Evolutionary conservation across 2,797 vertebrate genomes (phyloP).

Genomic region (Protonibea diacanthus): DNA sequence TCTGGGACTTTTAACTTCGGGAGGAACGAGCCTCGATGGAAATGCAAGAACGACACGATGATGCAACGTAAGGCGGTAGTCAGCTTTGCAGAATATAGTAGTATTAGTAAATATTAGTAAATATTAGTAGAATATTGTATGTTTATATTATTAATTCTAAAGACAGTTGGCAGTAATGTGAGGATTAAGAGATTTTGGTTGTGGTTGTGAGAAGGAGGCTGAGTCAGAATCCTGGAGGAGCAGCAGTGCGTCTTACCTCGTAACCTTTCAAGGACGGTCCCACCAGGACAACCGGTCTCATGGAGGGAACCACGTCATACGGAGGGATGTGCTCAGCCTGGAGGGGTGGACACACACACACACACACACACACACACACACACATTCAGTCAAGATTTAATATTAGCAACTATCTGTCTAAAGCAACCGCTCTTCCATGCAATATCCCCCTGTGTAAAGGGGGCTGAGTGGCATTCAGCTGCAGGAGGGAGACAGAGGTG

Average conservation of each 20-base stretch:
- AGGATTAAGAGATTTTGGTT: background rate
- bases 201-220: slow-evolving; percentile 2
- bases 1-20: background rate
- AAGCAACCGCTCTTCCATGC: background rate
- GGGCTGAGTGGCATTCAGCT: no score
- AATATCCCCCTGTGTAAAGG: background rate
- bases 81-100: no score
- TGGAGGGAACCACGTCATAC: slow-evolving; percentile 98
- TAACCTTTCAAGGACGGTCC: slow-evolving; percentile 98
- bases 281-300: slow-evolving; percentile 97
- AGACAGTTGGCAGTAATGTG: background rate
- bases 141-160: background rate
- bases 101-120: no score
- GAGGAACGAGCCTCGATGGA: background rate
- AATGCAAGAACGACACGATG: background rate
- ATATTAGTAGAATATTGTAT: background rate
- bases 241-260: slow-evolving; percentile 86
- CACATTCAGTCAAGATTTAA: slow-evolving; percentile 19
- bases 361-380: slow-evolving; percentile 23
- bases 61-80: background rate
- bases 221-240: slow-evolving; percentile 8
- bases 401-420: background rate
- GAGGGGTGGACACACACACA: slow-evolving; percentile 53
- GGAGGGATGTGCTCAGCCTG: slow-evolving; percentile 96
- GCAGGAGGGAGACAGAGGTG: background rate